Base-by-base conservation (phyloP, 2,113 vertebrate species). In the Guaruba guarouba region DNA sequence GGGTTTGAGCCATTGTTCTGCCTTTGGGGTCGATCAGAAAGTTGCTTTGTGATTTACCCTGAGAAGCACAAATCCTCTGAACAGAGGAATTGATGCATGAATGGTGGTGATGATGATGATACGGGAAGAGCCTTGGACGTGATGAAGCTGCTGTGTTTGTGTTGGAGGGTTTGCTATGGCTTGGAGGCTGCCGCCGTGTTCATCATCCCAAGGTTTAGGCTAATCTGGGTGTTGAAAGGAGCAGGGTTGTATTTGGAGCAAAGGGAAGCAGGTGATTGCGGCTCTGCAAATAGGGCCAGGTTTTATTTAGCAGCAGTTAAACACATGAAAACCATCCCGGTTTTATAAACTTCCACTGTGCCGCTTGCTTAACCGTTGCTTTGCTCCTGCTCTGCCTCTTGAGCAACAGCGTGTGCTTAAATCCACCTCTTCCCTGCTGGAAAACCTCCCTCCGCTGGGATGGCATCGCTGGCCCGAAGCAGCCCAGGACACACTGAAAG, bases 281-380 rank as follows among this genome's bases (percentile, higher is more conserved):
- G 33, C 57, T 35, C 63, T 51, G 35, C 73, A 79, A 69, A 27
- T 0, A 51, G 67, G 51, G 33, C 4, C 9, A 24, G 29, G 59
- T 28, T 66, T 43, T 64, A 10, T n/a, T 33, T 52, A 15, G 28
- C 27, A 61, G 12, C 43, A 7, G 39, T 37, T 25, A 7, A 15
- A 33, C 2, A 0, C 9, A 3, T 17, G 66, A 59, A 44, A 84
- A 41, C 4, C 1, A 1, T 57, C 51, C 5, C 3, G 2, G 22
- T 43, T 57, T 17, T 33, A 22, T 35, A 31, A 57, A 44, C 43
- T 77, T 25, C 31, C 1, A 0, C 49, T 31, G 37, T 1, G 14
- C 8, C 48, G 48, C 13, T 44, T 46, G 63, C 90, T 43, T 24
- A 15, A 9, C 29, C 2, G 29, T 54, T 10, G 54, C 62, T 43